Evolutionary conservation across 2,797 vertebrate species (phyloP).

Genomic region (Lates japonicus): DNA sequence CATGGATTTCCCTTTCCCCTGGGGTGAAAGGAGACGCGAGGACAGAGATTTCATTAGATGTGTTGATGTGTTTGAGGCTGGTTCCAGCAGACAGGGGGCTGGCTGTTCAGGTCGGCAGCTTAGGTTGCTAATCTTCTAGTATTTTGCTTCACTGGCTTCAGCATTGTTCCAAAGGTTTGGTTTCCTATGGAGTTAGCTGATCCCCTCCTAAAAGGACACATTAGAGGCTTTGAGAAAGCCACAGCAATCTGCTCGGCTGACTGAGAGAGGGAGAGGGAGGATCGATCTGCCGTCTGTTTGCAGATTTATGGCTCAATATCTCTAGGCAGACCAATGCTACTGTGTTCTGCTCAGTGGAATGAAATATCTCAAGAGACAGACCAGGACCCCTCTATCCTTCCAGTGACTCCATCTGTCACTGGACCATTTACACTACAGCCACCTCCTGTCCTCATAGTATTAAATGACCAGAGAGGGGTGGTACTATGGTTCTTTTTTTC

Average conservation of each 20-base stretch:
- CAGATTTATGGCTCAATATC: slow-evolving; percentile 58
- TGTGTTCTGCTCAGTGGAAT: slow-evolving; percentile 33
- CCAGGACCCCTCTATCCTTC: slow-evolving; percentile 16
- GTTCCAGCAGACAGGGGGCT: slow-evolving; percentile 55
- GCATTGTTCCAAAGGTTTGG: slow-evolving; percentile 48
- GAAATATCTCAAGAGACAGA: slow-evolving; percentile 37
- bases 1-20: slow-evolving; percentile 23
- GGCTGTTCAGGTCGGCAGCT: slow-evolving; percentile 56
- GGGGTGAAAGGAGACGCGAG: slow-evolving; percentile 27
- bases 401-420: slow-evolving; percentile 51
- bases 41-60: slow-evolving; percentile 62
- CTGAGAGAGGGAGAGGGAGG: slow-evolving; percentile 53
- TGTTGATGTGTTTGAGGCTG: slow-evolving; percentile 38
- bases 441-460: slow-evolving; percentile 22
- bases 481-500: neutral
- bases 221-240: slow-evolving; percentile 33
- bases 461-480: slow-evolving; percentile 3
- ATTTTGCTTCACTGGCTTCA: slow-evolving; percentile 54
- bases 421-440: slow-evolving; percentile 24
- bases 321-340: slow-evolving; percentile 36
- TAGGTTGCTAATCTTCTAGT: slow-evolving; percentile 57
- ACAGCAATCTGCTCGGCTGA: slow-evolving; percentile 17
- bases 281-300: slow-evolving; percentile 56
- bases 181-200: slow-evolving; percentile 45
- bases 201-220: slow-evolving; percentile 45